Conservation (phyloP, 2,113 vertebrate genomes). For the Morone chrysops region DNA sequence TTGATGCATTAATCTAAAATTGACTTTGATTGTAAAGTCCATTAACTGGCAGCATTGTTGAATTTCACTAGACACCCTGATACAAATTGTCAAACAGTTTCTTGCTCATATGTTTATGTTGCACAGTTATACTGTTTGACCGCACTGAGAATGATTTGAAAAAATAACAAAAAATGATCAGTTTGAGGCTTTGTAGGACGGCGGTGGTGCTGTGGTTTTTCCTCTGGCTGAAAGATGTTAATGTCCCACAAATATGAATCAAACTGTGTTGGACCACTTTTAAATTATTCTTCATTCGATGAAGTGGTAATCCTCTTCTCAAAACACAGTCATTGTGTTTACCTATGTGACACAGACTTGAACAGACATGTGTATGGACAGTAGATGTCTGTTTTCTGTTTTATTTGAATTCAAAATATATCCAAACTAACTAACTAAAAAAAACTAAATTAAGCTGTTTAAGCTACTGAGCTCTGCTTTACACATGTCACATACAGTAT, state of each 20-base stretch:
- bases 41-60: not conserved
- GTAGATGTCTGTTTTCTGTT: not conserved
- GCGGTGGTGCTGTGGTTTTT: slow-evolving; percentile 17
- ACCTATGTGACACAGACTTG: not conserved
- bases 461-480: not conserved
- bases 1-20: slow-evolving; percentile 21
- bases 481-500: not conserved
- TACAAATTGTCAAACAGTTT: slow-evolving; percentile 16
- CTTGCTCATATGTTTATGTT: slow-evolving; percentile 16
- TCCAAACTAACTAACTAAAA: not conserved
- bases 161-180: slow-evolving; percentile 17
- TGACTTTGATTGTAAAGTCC: slow-evolving; percentile 5
- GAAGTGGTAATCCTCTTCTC: not conserved
- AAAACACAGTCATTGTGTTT: not conserved
- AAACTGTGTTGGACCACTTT: not conserved
- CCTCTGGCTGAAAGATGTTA: not conserved
- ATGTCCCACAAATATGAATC: slow-evolving; percentile 2
- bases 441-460: not conserved
- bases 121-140: slow-evolving; percentile 2
- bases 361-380: not conserved
- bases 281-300: not conserved
- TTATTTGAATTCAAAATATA: slow-evolving; percentile 9
- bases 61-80: slow-evolving; percentile 24
- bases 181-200: not conserved
- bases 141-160: slow-evolving; percentile 20